phyloP scores from a whole-genome alignment of 2,888 invertebrate genomes.

The Rhynchonema sp. region DNA sequence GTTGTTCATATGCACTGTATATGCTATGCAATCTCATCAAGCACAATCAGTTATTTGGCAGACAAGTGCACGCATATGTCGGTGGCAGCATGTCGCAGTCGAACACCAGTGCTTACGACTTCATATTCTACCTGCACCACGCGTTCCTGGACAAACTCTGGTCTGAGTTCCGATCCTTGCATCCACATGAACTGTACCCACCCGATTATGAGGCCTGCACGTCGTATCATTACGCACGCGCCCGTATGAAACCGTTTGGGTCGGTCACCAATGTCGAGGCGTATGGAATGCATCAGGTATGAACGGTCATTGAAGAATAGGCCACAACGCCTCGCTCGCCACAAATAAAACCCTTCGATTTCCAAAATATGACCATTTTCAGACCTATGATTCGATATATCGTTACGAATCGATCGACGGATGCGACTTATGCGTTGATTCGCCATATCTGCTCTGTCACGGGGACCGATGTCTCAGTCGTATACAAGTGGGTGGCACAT shows the following conservation, averaged over 20 bases:
- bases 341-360: too few relatives aligned
- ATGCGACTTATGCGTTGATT: not conserved
- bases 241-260: not conserved
- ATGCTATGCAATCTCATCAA: too few relatives aligned
- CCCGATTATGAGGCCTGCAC: not conserved
- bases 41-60: too few relatives aligned
- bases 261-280: not conserved
- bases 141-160: not conserved
- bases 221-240: not conserved
- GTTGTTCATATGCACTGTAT: too few relatives aligned
- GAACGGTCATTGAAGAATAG: not conserved
- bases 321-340: too few relatives aligned
- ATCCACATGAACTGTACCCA: not conserved
- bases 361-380: too few relatives aligned
- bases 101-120: not conserved
- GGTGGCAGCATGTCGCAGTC: not conserved
- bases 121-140: not conserved
- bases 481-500: not conserved
- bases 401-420: not conserved
- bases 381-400: too few relatives aligned
- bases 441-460: not conserved
- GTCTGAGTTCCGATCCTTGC: not conserved
- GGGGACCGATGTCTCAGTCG: not conserved
- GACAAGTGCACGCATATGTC: not conserved
- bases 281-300: not conserved